These are phyloP conservation scores for Menidia beryllina DNA, from an alignment of 2,113 vertebrate genomes.

Conservation along the genomic window DNA sequence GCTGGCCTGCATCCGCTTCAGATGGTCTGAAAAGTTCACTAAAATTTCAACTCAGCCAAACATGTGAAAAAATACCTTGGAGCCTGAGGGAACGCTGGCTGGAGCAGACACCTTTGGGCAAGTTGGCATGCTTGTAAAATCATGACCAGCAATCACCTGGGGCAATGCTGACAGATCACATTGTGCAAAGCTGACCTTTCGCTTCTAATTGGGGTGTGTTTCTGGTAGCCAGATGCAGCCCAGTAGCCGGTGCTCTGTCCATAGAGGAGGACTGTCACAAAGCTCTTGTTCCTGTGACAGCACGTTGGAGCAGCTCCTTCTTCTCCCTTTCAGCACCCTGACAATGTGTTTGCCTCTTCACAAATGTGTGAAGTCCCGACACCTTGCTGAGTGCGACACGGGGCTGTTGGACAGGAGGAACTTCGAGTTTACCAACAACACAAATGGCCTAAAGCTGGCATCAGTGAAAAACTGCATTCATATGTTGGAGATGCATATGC, in stretches of 20 bases:
- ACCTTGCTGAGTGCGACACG: slow-evolving; percentile 28
- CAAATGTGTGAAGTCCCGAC: slow-evolving; percentile 59
- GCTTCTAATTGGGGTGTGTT: slow-evolving; percentile 68
- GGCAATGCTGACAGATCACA: slow-evolving; percentile 53
- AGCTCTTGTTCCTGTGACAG: slow-evolving; percentile 27
- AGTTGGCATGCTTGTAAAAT: slow-evolving; percentile 56
- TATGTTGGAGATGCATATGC: neutral
- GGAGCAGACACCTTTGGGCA: slow-evolving; percentile 34
- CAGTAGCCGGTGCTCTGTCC: slow-evolving; percentile 7
- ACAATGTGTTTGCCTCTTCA: slow-evolving; percentile 25
- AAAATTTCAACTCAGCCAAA: slow-evolving; percentile 34
- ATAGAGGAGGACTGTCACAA: slow-evolving; percentile 21
- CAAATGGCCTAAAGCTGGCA: slow-evolving; percentile 18
- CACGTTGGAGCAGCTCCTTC: slow-evolving; percentile 21
- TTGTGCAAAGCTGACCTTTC: slow-evolving; percentile 79
- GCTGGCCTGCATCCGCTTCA: slow-evolving; percentile 22
- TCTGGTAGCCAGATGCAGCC: slow-evolving; percentile 57
- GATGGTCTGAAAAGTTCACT: slow-evolving; percentile 6
- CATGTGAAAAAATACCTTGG: slow-evolving; percentile 40
- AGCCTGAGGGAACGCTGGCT: slow-evolving; percentile 38
- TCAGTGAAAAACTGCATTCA: slow-evolving; percentile 16
- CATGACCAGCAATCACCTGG: slow-evolving; percentile 39
- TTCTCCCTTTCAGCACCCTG: slow-evolving; percentile 45
- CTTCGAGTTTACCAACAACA: slow-evolving; percentile 36
- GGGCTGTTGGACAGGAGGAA: slow-evolving; percentile 19